Conservation (phyloP, 2,797 vertebrate genomes). For the Lutjanus argentimaculatus region DNA sequence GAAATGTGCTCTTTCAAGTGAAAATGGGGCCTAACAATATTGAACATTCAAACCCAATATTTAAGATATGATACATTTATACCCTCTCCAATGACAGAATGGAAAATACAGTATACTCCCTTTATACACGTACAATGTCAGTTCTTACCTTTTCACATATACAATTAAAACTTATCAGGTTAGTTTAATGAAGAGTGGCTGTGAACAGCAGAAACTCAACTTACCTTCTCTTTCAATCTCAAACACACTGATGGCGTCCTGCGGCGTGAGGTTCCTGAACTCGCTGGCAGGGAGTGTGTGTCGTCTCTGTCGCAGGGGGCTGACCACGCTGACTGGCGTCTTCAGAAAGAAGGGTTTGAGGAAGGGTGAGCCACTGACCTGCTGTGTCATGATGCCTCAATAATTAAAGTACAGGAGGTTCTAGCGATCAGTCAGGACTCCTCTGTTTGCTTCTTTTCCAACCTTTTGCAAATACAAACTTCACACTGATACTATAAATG, state of each 20-base stretch:
- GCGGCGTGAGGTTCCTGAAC: slow-evolving; percentile 87
- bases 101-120: neutral
- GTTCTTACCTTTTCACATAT: neutral
- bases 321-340: slow-evolving; percentile 68
- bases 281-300: slow-evolving; percentile 89
- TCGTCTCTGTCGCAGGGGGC: slow-evolving; percentile 76
- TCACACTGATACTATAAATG: neutral
- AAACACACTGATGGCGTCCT: slow-evolving; percentile 89
- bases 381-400: slow-evolving; percentile 76
- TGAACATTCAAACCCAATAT: neutral
- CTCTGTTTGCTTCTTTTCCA: neutral
- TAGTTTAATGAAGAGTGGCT: no score
- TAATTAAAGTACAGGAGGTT: neutral
- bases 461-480: neutral
- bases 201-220: slow-evolving; percentile 15
- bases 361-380: slow-evolving; percentile 78
- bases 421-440: slow-evolving; percentile 1
- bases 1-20: neutral
- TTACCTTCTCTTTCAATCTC: slow-evolving; percentile 89
- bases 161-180: neutral
- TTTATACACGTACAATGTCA: neutral
- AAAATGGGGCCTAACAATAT: neutral
- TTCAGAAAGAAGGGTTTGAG: slow-evolving; percentile 85
- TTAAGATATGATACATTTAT: neutral
- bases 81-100: neutral